phyloP scores from a whole-genome alignment of 2,113 vertebrate species.

The Ictalurus punctatus region DNA sequence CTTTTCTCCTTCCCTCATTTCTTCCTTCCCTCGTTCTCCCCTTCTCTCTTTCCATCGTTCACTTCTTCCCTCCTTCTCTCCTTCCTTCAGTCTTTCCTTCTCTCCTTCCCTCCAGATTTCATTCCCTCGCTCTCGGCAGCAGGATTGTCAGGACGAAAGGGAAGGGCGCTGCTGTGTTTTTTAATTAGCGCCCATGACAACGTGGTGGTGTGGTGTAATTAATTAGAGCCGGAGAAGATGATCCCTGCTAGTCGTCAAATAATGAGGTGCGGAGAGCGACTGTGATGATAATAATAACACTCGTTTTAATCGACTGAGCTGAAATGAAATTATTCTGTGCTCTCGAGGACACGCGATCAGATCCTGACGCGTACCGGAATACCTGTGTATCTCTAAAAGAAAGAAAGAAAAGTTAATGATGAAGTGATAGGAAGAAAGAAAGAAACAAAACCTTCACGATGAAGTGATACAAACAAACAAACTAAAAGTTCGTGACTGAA shows the following conservation, averaged over 20 bases:
- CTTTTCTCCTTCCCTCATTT: not conserved
- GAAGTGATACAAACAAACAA: not conserved
- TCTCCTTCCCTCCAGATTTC: not conserved
- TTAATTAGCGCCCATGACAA: conserved; percentile 31
- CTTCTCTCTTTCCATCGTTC: not conserved
- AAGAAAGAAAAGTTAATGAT: not conserved
- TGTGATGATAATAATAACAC: conserved; percentile 34
- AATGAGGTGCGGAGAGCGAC: conserved; percentile 32
- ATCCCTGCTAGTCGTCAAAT: conserved; percentile 45
- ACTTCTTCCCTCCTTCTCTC: no score
- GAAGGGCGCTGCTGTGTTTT: conserved; percentile 12
- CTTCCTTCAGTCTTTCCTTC: not conserved
- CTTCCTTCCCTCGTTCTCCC: not conserved
- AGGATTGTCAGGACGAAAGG: conserved; percentile 1
- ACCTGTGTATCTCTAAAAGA: not conserved
- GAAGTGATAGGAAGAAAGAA: not conserved
- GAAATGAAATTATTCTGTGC: conserved; percentile 39
- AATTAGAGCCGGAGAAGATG: conserved; percentile 46
- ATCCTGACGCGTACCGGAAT: not conserved
- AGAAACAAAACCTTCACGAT: not conserved
- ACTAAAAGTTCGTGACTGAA: no score
- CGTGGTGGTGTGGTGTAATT: conserved; percentile 36
- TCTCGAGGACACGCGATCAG: not conserved
- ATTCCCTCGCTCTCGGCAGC: not conserved
- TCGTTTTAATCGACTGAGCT: conserved; percentile 41